Conservation (phyloP, 2,888 invertebrate genomes). For the Ommatoiulus sabulosus region DNA sequence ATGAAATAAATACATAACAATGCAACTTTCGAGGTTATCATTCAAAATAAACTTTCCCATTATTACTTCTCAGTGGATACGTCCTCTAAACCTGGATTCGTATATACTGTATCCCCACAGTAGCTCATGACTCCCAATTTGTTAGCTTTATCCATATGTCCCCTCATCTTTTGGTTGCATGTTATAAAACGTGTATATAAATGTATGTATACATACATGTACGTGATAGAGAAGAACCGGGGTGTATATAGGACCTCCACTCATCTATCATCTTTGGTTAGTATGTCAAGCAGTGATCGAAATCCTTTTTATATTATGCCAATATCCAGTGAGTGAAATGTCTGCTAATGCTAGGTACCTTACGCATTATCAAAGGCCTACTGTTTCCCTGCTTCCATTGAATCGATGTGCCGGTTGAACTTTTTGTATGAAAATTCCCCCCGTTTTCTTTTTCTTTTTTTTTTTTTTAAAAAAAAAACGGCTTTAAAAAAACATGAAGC, state of each 20-base stretch:
- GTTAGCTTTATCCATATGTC: background rate
- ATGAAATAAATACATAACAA: too few relatives aligned
- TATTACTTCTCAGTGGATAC: too few relatives aligned
- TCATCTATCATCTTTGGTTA: slow-evolving; percentile 34
- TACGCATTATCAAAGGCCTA: slow-evolving; percentile 14
- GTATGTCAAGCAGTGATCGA: slow-evolving; percentile 34
- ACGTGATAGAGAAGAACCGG: background rate
- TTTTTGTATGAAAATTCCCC: background rate
- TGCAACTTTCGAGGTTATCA: too few relatives aligned
- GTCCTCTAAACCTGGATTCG: too few relatives aligned
- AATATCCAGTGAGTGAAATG: slow-evolving; percentile 21
- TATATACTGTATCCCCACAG: too few relatives aligned
- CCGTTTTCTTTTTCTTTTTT: background rate
- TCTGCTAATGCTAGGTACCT: background rate
- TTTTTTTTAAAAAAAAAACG: background rate
- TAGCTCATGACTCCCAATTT: background rate
- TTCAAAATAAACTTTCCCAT: too few relatives aligned
- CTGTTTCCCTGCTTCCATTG: slow-evolving; percentile 11
- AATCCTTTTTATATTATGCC: slow-evolving; percentile 34
- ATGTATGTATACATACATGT: too few relatives aligned
- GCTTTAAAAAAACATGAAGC: too few relatives aligned
- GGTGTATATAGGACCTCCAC: background rate
- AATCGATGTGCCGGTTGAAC: background rate
- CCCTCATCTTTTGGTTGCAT: background rate
- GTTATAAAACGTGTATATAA: background rate